Base-by-base conservation (phyloP, 2,113 vertebrate species). In the Thermophis baileyi region DNA sequence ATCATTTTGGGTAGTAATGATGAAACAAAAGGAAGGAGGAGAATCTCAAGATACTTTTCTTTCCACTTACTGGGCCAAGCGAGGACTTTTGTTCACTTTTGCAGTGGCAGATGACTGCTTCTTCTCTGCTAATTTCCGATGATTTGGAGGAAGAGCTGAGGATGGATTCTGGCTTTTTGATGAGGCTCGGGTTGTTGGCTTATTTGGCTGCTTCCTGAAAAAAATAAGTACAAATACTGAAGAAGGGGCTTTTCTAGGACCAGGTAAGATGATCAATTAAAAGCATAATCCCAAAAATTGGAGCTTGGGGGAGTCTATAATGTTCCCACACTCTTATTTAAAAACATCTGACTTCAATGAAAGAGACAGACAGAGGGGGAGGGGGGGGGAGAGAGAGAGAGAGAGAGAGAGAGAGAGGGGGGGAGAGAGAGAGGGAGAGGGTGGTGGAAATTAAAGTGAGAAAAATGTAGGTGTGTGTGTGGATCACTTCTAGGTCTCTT, bases 201-300 rank as follows among this genome's bases (percentile, higher is more conserved):
- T 97, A 94, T 96, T 97, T 49, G 95, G 95, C 89, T 97, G 97
- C 96, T 98, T 98, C 95, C 98, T 98, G 96, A 94, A 96, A 97
- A 49, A 40, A 63, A 88, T 6, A 30, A 92, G 85, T 30, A 60
- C 44, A 88, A 49, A 51, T 27, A 63, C 25, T 14, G 16, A 18
- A 47, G 18, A 9, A 44, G 18, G 14, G 7, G 6, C 74, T 44
- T 22, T 81, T 40, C 6, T 44, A 44, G 35, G 74, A 3, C 18
- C 18, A 81, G 35, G 1, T 81, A 81, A 44, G 3, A 81, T 44
- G 74, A 20, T 35, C 63, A 35, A 35, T 44, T 44, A 40, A 22
- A 81, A 40, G 18, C 7, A 20, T 44, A 44, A 81, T 44, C 35
- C 74, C 18, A 1, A 44, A 44, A 81, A 40, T 20, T 44, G 69